phyloP scores from a whole-genome alignment of 1,140 invertebrate genomes.

The Neodiprion virginianus region DNA sequence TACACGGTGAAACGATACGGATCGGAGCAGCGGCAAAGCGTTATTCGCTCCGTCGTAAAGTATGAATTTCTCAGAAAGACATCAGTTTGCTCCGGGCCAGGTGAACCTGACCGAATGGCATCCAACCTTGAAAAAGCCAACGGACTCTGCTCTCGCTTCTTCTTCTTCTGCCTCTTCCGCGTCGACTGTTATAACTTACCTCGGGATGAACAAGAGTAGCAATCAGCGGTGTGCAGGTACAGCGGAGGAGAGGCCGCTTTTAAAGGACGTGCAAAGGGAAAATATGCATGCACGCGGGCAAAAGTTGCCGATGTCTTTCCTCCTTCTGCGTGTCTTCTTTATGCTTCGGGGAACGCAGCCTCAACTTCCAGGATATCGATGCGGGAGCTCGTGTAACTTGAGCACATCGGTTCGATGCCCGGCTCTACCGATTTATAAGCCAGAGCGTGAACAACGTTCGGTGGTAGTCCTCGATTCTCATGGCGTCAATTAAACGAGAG shows the following conservation, averaged over 20 bases:
- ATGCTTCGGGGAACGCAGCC: constrained; percentile 20
- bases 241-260: neutral
- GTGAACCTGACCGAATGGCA: constrained; percentile 4
- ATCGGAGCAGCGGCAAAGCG: neutral
- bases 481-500: constrained; percentile 49
- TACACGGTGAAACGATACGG: no score
- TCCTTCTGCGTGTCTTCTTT: neutral
- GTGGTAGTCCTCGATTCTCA: constrained; percentile 31
- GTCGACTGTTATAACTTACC: no score
- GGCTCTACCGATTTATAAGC: neutral
- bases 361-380: constrained; percentile 23
- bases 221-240: neutral
- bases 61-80: neutral
- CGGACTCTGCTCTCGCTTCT: constrained; percentile 3
- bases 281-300: neutral
- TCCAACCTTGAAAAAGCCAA: constrained; percentile 7
- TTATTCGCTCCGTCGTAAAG: neutral
- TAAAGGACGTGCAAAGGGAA: neutral
- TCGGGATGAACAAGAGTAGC: neutral
- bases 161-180: neutral
- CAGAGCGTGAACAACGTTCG: constrained; percentile 20
- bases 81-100: neutral
- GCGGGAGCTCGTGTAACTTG: constrained; percentile 19
- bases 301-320: neutral
- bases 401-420: neutral